Conservation (phyloP, 2,113 vertebrate species). For the Poicephalus meyeri region DNA sequence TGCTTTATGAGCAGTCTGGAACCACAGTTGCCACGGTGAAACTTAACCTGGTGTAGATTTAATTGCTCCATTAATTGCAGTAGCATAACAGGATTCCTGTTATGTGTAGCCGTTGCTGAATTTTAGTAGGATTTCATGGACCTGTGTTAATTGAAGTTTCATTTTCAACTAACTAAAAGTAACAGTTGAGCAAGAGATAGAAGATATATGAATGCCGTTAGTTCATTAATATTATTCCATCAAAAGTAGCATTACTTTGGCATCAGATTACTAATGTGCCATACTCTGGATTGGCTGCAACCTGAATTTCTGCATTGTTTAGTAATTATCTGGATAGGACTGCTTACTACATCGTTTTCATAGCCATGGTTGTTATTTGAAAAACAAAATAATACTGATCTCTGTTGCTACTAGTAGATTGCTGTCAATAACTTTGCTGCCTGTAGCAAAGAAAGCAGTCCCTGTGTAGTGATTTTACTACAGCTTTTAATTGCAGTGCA, state of each 20-base stretch:
- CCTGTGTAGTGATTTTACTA: neutral
- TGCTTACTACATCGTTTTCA: neutral
- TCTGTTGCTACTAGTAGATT: neutral
- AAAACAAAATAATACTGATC: neutral
- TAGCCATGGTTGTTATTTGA: neutral
- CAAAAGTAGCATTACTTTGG: neutral
- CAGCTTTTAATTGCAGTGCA: neutral
- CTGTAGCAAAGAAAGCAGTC: neutral
- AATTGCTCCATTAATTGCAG: neutral
- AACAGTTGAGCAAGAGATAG: neutral
- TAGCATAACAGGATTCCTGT: neutral
- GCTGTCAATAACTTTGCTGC: neutral
- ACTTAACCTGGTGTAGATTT: neutral
- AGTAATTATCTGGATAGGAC: neutral
- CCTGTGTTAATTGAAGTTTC: neutral
- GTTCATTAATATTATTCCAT: neutral
- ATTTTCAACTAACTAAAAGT: neutral
- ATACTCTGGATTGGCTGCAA: neutral
- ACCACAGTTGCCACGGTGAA: neutral
- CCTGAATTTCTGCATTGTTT: constrained; percentile 28
- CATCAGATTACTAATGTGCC: neutral
- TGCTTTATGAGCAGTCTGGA: neutral
- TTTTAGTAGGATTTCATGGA: neutral
- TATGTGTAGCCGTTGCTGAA: neutral
- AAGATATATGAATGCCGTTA: neutral